A percentile compares a stretch with the other conserved stretches of the same genome.
Conservation (phyloP, 2,888 invertebrate genomes). For the Cecidostiba fungosa region DNA sequence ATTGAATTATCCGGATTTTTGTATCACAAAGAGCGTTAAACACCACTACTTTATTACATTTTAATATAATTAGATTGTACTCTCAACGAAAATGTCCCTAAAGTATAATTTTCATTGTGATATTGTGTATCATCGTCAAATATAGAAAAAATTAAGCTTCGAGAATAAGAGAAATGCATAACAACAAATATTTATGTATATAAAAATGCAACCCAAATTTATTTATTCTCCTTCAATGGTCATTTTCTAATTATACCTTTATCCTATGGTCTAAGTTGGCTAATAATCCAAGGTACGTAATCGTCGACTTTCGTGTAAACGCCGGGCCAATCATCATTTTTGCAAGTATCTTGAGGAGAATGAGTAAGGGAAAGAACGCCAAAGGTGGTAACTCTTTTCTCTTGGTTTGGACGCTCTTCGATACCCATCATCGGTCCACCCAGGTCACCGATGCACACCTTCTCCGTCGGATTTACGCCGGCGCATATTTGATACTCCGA, state of each 20-base stretch:
- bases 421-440: slow-evolving; percentile 85
- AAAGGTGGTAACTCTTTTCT: slow-evolving; percentile 80
- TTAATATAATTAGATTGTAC: too few relatives aligned
- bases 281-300: slow-evolving; percentile 86
- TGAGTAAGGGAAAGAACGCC: slow-evolving; percentile 85
- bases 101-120: too few relatives aligned
- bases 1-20: too few relatives aligned
- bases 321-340: slow-evolving; percentile 81
- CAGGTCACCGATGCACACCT: slow-evolving; percentile 85
- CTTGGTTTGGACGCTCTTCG: slow-evolving; percentile 46
- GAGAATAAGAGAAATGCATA: too few relatives aligned
- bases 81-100: too few relatives aligned
- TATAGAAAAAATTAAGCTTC: too few relatives aligned
- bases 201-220: not conserved
- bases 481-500: slow-evolving; percentile 84
- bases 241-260: not conserved
- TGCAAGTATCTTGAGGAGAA: slow-evolving; percentile 81
- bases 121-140: too few relatives aligned
- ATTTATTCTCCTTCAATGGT: not conserved
- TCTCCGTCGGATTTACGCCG: slow-evolving; percentile 83
- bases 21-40: too few relatives aligned
- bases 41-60: too few relatives aligned
- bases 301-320: slow-evolving; percentile 86
- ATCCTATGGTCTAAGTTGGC: slow-evolving; percentile 70
- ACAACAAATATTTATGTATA: not conserved